phyloP scores from a whole-genome alignment of 30 jellyfish, hydroid and myxozoan genomes.

The Mastigias papua region DNA sequence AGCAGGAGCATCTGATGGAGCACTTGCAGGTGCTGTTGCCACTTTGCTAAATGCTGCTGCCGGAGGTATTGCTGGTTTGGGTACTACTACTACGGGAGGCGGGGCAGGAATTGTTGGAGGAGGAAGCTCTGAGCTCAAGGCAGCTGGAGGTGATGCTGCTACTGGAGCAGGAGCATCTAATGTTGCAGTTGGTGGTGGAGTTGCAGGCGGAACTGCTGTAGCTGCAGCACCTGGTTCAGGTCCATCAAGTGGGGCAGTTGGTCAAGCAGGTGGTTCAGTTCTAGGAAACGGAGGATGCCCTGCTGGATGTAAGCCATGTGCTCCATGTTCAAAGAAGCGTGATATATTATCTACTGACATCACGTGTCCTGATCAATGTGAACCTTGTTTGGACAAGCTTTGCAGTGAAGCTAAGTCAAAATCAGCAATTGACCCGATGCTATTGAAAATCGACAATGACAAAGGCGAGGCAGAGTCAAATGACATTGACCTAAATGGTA shows the following conservation, averaged over 20 bases:
- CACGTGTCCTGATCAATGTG: constrained; percentile 51
- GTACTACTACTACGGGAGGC: constrained; percentile 59
- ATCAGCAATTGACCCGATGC: constrained; percentile 52
- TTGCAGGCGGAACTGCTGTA: constrained; percentile 66
- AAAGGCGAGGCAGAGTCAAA: constrained; percentile 75
- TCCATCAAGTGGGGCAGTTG: constrained; percentile 49
- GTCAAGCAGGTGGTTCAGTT: constrained; percentile 64
- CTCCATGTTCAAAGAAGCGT: constrained; percentile 21
- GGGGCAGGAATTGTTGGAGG: constrained; percentile 48
- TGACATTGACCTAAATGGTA: constrained; percentile 74
- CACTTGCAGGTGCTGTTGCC: constrained; percentile 66
- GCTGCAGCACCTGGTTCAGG: constrained; percentile 78
- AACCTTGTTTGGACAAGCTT: constrained; percentile 30
- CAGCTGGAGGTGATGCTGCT: constrained; percentile 72
- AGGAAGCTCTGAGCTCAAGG: constrained; percentile 45
- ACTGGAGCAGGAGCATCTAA: constrained; percentile 74
- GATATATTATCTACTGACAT: constrained; percentile 14
- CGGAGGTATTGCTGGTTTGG: constrained; percentile 67
- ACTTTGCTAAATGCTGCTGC: constrained; percentile 50
- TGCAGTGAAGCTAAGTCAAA: constrained; percentile 46
- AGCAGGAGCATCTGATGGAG: constrained; percentile 53
- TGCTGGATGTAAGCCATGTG: constrained; percentile 69
- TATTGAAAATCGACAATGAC: constrained; percentile 35
- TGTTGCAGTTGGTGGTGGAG: constrained; percentile 66
- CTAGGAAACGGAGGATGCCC: constrained; percentile 70